Conservation (phyloP, 2,797 vertebrate genomes). For the Acrossocheilus fasciatus region DNA sequence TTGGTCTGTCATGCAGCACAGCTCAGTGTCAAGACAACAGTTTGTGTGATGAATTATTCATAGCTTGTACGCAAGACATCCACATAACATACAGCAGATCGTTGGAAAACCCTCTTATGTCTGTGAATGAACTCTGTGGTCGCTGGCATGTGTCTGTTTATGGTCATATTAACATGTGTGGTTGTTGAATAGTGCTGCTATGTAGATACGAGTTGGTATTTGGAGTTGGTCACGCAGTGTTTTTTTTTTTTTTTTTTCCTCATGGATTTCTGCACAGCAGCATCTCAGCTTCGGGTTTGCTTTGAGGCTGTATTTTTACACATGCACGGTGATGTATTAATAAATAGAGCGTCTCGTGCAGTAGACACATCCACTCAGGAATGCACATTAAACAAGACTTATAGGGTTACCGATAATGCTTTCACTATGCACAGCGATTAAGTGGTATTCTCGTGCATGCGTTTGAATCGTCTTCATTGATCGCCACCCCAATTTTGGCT, state of each 20-base stretch:
- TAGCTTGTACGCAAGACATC: constrained; percentile 57
- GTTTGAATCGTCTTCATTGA: constrained; percentile 11
- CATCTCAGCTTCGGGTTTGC: constrained; percentile 7
- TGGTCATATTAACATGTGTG: background rate
- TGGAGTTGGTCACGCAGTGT: constrained; percentile 54
- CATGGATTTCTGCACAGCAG: constrained; percentile 49
- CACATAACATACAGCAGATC: constrained; percentile 48
- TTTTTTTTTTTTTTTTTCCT: background rate
- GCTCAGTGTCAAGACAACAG: constrained; percentile 59
- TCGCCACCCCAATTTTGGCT: background rate
- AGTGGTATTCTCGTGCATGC: background rate
- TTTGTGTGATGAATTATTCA: constrained; percentile 67
- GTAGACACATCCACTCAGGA: background rate
- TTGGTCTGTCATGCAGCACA: constrained; percentile 52
- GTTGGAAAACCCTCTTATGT: constrained; percentile 25
- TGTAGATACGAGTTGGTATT: constrained; percentile 20
- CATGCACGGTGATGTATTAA: background rate
- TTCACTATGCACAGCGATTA: background rate
- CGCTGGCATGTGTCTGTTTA: background rate
- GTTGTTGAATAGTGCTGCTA: constrained; percentile 6
- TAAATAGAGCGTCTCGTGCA: background rate
- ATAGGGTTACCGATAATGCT: background rate
- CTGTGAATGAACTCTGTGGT: constrained; percentile 21
- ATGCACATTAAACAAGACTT: constrained; percentile 9
- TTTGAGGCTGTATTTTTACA: constrained; percentile 10